Percentiles rank a stretch among this genome's conserved stretches.
Conservation (phyloP, 2,113 vertebrate genomes). For the Rynchops niger region DNA sequence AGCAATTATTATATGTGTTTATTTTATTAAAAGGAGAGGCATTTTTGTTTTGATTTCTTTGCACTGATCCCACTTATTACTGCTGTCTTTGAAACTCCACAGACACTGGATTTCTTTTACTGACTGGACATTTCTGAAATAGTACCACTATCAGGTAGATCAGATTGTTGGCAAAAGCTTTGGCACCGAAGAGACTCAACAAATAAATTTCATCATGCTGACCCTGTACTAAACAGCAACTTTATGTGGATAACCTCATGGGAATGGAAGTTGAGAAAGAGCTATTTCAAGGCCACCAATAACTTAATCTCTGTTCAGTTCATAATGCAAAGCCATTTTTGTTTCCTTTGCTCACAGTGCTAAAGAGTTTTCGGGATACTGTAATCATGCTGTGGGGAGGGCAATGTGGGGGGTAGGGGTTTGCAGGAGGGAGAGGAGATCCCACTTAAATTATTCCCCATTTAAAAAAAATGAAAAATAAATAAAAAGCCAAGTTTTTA, state of each 20-base stretch:
- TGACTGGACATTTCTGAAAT: constrained; percentile 76
- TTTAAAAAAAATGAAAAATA: constrained; percentile 57
- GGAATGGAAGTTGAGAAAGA: constrained; percentile 80
- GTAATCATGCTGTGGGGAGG: constrained; percentile 49
- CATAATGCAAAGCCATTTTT: constrained; percentile 74
- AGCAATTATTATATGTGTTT: not conserved
- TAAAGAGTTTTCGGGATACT: constrained; percentile 59
- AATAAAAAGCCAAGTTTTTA: constrained; percentile 48
- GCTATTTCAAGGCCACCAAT: constrained; percentile 80
- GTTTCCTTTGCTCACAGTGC: constrained; percentile 61
- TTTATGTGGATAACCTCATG: constrained; percentile 77
- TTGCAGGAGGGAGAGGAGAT: constrained; percentile 64
- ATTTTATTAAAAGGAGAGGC: not conserved
- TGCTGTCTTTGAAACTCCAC: constrained; percentile 42
- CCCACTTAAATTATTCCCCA: constrained; percentile 66
- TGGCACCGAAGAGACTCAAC: constrained; percentile 83
- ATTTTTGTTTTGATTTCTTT: not conserved
- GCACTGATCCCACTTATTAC: not conserved
- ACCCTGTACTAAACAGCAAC: constrained; percentile 77
- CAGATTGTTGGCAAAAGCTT: constrained; percentile 77
- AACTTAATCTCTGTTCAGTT: constrained; percentile 77
- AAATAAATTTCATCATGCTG: constrained; percentile 82
- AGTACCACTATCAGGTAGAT: constrained; percentile 80
- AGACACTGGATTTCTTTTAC: constrained; percentile 59
- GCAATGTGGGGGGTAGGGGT: constrained; percentile 54